Conservation (phyloP, 2,113 vertebrate genomes). For the Gobio gobio region DNA sequence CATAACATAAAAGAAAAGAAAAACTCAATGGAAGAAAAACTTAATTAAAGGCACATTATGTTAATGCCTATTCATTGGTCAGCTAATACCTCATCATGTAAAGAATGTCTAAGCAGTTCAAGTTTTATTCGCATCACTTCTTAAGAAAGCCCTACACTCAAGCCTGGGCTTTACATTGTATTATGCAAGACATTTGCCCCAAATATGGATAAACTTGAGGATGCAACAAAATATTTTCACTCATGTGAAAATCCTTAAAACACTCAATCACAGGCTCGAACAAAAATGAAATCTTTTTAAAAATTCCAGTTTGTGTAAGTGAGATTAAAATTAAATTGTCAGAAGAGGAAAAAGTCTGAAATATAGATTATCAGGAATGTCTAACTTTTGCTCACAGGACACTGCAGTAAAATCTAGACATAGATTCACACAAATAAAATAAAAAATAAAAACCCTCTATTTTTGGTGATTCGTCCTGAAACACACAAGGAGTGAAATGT, state of each 20-base stretch:
- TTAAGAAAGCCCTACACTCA: background rate
- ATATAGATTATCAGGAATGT: conserved; percentile 16
- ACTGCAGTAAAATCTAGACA: background rate
- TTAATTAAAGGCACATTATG: background rate
- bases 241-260: conserved; percentile 16
- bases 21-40: background rate
- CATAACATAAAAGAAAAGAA: background rate
- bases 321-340: conserved; percentile 4
- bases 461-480: background rate
- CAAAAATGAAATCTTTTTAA: conserved; percentile 2
- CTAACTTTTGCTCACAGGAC: background rate
- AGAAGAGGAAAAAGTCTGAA: conserved; percentile 15
- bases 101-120: background rate
- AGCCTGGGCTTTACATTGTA: background rate
- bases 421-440: background rate
- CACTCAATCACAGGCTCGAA: background rate
- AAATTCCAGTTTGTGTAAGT: background rate
- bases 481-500: conserved; percentile 11
- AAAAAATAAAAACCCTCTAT: background rate
- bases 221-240: background rate
- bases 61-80: conserved; percentile 10
- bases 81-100: background rate
- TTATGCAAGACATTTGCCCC: background rate
- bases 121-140: background rate
- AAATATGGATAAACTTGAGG: background rate